Base-by-base conservation (phyloP, 2,888 invertebrate species). In the Parnassius mnemosyne region DNA sequence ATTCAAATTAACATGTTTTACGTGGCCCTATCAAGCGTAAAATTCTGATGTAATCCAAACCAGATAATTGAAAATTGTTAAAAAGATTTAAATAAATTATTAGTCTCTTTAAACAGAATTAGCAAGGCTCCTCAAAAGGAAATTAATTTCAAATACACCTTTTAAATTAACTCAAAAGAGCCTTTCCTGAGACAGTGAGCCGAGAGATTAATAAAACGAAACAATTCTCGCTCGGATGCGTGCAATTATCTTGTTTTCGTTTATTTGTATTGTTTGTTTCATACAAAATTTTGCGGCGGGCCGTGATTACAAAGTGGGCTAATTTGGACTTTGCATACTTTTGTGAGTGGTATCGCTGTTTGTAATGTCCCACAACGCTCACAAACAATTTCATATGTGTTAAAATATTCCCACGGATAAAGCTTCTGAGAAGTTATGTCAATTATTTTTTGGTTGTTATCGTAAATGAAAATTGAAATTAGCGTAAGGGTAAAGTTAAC, bases 211-310 rank as follows among this genome's bases (percentile, higher is more conserved):
- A 50, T 60, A 55, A 55, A 50, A 60, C 16, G 46, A 53, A 55
- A 55, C 13, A 43, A 55, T 60, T 60, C 49, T 43, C 50, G 49
- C 54, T 54, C 10, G 54, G 50, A 60, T 60, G 54, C 43, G 47
- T 50, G 43, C 34, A 55, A 60, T 53, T 55, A 50, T 13, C 55
- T 49, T 25, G 47, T 53, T 60, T 49, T 20, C 60, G 25, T 55
- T 55, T 55, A 25, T 34, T 51, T 16, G 9, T 25, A 43, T 54
- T 55, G 42, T 49, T 50, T 50, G 47, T 41, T 46, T 12, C n/a
- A 59, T 34, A 34, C 49, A 44, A n/a, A 60, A 49, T 11, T 41
- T 20, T 42, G 43, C 51, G 44, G 13, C 44, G 43, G 51, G 42
- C 43, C 44, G 51, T 44, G 44, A 43, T 58, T 44, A n/a, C 41